These are phyloP conservation scores for Lates japonicus DNA, from an alignment of 2,797 vertebrate species.

Conservation along the genomic window DNA sequence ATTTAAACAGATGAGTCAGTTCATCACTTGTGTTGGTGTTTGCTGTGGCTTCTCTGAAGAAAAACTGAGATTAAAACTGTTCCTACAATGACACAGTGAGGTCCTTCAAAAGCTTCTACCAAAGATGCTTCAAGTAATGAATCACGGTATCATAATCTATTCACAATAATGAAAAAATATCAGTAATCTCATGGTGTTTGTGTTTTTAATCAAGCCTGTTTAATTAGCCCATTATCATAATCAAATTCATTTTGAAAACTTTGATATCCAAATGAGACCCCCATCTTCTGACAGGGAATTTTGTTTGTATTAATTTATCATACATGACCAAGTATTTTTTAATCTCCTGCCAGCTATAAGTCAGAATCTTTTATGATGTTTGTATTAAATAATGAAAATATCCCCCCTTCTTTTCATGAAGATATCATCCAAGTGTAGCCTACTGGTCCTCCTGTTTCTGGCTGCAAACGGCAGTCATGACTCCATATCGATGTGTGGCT, in stretches of 20 bases:
- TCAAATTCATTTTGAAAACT: constrained; percentile 39
- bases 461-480: constrained; percentile 45
- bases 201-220: constrained; percentile 8
- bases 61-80: not conserved
- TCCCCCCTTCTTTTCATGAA: not conserved
- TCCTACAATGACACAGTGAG: not conserved
- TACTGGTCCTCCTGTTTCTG: constrained; percentile 1
- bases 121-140: not conserved
- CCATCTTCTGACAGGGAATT: not conserved
- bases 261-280: constrained; percentile 33
- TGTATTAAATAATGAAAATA: not conserved
- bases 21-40: not conserved
- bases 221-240: constrained; percentile 31
- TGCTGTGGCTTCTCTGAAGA: not conserved
- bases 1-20: constrained; percentile 13
- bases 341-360: constrained; percentile 3
- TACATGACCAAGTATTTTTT: not conserved
- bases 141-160: not conserved
- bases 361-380: not conserved
- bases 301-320: not conserved
- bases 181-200: not conserved
- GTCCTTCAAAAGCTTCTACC: not conserved
- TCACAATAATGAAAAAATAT: not conserved
- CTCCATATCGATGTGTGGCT: constrained; percentile 52
- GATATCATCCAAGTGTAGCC: constrained; percentile 1